Evolutionary conservation across 2,113 vertebrate species (phyloP).

Genomic region (Anas platyrhynchos): DNA sequence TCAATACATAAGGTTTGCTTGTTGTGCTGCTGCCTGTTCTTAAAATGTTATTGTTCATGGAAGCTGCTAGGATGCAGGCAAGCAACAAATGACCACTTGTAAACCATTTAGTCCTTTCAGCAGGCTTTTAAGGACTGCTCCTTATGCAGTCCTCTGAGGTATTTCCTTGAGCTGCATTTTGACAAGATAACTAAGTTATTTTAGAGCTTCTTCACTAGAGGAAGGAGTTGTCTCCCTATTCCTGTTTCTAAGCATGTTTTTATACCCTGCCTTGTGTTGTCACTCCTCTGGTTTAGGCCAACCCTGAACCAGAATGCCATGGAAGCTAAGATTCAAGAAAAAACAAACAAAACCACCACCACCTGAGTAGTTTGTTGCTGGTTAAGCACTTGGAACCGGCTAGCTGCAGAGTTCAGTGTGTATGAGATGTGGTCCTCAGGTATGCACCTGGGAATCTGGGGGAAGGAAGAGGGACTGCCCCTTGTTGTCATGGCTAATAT

Average conservation of each 20-base stretch:
- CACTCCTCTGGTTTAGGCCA: background rate
- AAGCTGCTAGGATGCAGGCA: background rate
- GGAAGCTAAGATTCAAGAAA: background rate
- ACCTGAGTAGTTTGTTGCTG: background rate
- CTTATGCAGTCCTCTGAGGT: background rate
- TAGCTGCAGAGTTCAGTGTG: background rate
- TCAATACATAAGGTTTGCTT: background rate
- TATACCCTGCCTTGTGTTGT: background rate
- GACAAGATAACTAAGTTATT: background rate
- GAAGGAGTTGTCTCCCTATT: background rate
- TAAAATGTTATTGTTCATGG: background rate
- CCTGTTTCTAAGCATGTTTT: background rate
- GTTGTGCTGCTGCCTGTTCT: background rate
- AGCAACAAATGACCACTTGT: background rate
- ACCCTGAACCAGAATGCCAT: background rate
- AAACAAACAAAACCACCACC: too few species aligned
- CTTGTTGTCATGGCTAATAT: accelerated
- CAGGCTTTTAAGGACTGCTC: background rate
- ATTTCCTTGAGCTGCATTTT: background rate
- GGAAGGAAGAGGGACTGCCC: background rate
- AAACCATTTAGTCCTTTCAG: background rate
- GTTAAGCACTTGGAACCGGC: background rate
- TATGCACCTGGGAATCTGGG: accelerated
- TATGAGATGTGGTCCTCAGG: background rate
- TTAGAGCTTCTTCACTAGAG: background rate